phyloP scores from a whole-genome alignment of 2,888 invertebrate species.

The Arge pagana region DNA sequence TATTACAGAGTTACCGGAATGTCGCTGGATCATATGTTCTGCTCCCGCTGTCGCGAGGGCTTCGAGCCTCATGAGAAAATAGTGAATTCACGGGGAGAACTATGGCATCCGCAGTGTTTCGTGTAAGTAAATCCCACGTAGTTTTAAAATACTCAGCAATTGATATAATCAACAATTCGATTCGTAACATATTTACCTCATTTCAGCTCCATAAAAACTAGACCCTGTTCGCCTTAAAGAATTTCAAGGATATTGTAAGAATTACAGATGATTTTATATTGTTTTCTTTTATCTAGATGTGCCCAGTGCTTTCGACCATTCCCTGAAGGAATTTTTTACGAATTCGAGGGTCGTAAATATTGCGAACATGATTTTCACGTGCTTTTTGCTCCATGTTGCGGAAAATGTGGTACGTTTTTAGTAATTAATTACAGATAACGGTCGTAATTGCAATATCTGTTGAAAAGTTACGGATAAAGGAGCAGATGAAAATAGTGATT shows the following conservation, averaged over 20 bases:
- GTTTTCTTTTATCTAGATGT: constrained; percentile 66
- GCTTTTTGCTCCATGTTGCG: constrained; percentile 88
- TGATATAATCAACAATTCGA: too few relatives aligned
- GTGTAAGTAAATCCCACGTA: constrained; percentile 74
- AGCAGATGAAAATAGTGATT: too few relatives aligned
- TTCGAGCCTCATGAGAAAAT: constrained; percentile 97
- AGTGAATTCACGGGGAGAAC: constrained; percentile 96
- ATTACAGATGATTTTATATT: constrained; percentile 25
- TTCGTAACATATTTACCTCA: too few relatives aligned
- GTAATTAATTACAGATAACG: not conserved
- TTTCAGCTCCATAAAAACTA: too few relatives aligned
- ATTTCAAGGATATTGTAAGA: constrained; percentile 10
- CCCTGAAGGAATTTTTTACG: constrained; percentile 96
- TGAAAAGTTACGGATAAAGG: too few relatives aligned
- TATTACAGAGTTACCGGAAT: constrained; percentile 65
- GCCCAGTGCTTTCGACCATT: constrained; percentile 99
- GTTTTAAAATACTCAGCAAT: too few relatives aligned
- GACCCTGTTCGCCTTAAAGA: too few relatives aligned
- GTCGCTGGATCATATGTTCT: constrained; percentile 91
- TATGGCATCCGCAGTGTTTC: constrained; percentile 99
- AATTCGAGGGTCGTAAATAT: constrained; percentile 98
- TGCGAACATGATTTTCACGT: constrained; percentile 99
- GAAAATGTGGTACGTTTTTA: constrained; percentile 67
- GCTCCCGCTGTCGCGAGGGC: constrained; percentile 94
- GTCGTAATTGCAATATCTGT: constrained; percentile 1